These are phyloP conservation scores for Neosalanx taihuensis DNA, from an alignment of 2,797 vertebrate genomes.

Conservation along the genomic window DNA sequence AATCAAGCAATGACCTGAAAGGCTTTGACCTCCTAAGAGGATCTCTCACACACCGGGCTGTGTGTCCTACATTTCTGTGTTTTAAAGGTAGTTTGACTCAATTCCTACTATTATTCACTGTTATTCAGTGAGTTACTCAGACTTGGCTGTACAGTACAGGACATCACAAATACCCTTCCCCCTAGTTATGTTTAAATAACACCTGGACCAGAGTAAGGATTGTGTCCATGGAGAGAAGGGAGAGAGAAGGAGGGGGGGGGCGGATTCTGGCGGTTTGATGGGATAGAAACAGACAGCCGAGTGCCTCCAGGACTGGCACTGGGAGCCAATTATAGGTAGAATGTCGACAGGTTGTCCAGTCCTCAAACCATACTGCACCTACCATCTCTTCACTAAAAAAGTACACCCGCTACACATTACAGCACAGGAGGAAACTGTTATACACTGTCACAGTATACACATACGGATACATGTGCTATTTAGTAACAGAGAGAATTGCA, in stretches of 20 bases:
- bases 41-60: slow-evolving; percentile 53
- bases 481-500: neutral
- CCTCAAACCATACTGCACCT: neutral
- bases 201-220: neutral
- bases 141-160: neutral
- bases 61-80: neutral
- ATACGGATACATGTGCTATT: neutral
- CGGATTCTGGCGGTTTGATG: slow-evolving; percentile 3
- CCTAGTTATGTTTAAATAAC: neutral
- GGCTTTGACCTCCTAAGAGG: slow-evolving; percentile 59
- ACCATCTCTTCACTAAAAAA: slow-evolving; percentile 3
- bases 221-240: neutral
- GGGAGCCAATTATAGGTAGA: slow-evolving; percentile 26
- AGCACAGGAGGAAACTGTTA: slow-evolving; percentile 36
- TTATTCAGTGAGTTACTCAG: neutral
- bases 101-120: neutral
- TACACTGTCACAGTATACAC: slow-evolving; percentile 18
- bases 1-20: slow-evolving; percentile 54
- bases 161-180: neutral
- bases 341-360: slow-evolving; percentile 11
- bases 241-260: neutral
- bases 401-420: slow-evolving; percentile 25
- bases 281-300: slow-evolving; percentile 25
- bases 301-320: slow-evolving; percentile 17
- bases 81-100: neutral